Base-by-base conservation (phyloP, 1,140 invertebrate genomes). In the Zaprionus gabonicus region DNA sequence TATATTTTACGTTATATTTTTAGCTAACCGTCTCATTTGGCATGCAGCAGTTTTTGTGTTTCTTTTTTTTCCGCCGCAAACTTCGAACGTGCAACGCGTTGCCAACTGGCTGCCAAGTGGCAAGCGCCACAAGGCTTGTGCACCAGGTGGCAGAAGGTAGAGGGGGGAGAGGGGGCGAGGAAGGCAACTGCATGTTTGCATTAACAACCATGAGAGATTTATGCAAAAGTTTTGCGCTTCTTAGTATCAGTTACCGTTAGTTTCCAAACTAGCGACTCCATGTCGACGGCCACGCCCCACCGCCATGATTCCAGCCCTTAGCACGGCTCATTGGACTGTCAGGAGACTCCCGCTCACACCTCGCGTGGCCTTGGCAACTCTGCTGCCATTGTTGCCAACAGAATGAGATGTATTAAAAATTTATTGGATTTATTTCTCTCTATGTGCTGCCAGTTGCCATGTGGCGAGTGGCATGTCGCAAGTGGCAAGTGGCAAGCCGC, bases 391-490 rank as follows among this genome's bases (percentile, higher is more conserved):
- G 80, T 87, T 83, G 77, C 65, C 64, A 56, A 17, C 63, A 46
- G 77, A 72, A 80, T 83, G 81, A 84, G 69, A 79, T 64, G 71
- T 82, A 88, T 88, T 88, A 88, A 88, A 88, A 76, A 88, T 88
- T 68, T 90, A 88, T 88, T 76, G 85, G 84, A 88, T 88, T 84
- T 88, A 88, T 88, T 90, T 88, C 75, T 81, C 46, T 23, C 46
- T 49, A 72, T 76, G 58, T 66, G 68, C 51, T 64, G 34, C 20
- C 51, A 44, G 49, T 60, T 10, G 20, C 34, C 36, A 41, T 2
- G 15, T 15, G 28, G 13, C 36, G n/a, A 49, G 46, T 49, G 46
- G n/a, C 46, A 41, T 15, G 38, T 41, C 15, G 13, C 36, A n/a
- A 41, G 38, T 41, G 20, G 13, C 36, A 25, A 49, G 44, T 49